Percentiles rank a stretch among this genome's conserved stretches.
Evolutionary conservation across 2,888 invertebrate genomes (phyloP).

Genomic region (Aleiodes leptofemur): DNA sequence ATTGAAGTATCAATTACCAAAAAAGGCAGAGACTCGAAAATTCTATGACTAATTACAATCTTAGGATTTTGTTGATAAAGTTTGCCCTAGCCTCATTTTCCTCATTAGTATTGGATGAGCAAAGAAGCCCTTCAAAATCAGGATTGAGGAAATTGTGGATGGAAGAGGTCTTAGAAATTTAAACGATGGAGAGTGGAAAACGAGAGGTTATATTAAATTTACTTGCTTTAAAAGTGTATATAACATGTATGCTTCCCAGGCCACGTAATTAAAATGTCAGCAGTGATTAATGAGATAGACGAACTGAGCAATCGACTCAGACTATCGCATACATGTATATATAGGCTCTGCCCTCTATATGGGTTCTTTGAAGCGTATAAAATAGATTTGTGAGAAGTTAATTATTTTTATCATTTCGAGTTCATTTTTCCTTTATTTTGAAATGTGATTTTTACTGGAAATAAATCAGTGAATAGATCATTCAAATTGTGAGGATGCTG

Average conservation of each 20-base stretch:
- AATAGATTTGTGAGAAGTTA: not conserved
- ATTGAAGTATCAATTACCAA: not conserved
- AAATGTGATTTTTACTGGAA: too few species aligned
- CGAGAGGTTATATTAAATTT: conserved; percentile 10
- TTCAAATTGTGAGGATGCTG: too few species aligned
- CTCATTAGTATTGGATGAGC: too few species aligned
- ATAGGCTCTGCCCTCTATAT: not conserved
- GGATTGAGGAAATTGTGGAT: too few species aligned
- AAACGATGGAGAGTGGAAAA: not conserved
- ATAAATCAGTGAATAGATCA: too few species aligned
- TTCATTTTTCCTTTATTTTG: not conserved
- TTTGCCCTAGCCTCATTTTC: too few species aligned
- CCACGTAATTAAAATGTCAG: conserved; percentile 25
- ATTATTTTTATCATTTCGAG: not conserved
- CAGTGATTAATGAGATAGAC: conserved; percentile 22
- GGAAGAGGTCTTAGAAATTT: not conserved
- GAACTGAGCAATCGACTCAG: conserved; percentile 12
- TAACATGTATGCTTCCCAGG: not conserved
- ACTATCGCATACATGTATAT: not conserved
- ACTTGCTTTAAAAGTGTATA: conserved; percentile 4
- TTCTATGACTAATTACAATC: too few species aligned
- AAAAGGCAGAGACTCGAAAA: too few species aligned
- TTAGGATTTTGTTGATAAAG: too few species aligned
- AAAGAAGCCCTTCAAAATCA: too few species aligned
- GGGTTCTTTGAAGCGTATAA: not conserved